Evolutionary conservation across 2,797 vertebrate genomes (phyloP), one percentile per base, ranked within the genome.

Genomic region (Silurus lanzhouensis): DNA sequence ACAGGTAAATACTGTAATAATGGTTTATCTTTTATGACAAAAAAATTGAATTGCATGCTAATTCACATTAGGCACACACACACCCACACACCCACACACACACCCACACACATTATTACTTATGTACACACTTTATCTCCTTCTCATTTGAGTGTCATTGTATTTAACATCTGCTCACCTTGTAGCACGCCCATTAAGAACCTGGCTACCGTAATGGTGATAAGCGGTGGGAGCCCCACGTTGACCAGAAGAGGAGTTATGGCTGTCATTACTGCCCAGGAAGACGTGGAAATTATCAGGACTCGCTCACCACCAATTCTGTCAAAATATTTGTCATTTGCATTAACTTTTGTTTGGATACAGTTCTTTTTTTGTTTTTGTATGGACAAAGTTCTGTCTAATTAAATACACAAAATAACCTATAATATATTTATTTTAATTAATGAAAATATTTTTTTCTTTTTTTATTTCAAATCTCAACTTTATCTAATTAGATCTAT

Each of bases 231-330:
- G 25, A 87, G 81, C 31, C 91, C 83, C 2, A 91, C 9, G 15
- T 67, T 80, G 8, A 88, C 85, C 87, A 94, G 83, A 22, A 93
- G 46, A 20, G 94, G 94, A 14, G 93, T 95, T 1, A 6, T 81
- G 1, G 89, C 86, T 2, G 91, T 93, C 90, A 94, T 85, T 83
- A 91, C 12, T 22, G 90, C 81, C 95, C 94, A 95, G 0, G 79
- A 91, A 6, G 61, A 88, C 0, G 91, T 89, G 20, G 94, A 94
- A 46, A 93, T 17, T 44, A 92, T 78, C 71, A 95, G 85, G 48
- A 95, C 90, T 1, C 90, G 86, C 85, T 95, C 94, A 71, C 94
- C 94, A 81, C 94, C 94, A 2, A 95, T 20, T 87, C 94, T 95
- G 25, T 63, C 0, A 38, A 44, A 81, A 81, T 67, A 88, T 82